Evolutionary conservation across 1,140 invertebrate genomes (phyloP), one percentile per base, ranked within the genome.

Genomic region (Pseudomyrmex pallidus): DNA sequence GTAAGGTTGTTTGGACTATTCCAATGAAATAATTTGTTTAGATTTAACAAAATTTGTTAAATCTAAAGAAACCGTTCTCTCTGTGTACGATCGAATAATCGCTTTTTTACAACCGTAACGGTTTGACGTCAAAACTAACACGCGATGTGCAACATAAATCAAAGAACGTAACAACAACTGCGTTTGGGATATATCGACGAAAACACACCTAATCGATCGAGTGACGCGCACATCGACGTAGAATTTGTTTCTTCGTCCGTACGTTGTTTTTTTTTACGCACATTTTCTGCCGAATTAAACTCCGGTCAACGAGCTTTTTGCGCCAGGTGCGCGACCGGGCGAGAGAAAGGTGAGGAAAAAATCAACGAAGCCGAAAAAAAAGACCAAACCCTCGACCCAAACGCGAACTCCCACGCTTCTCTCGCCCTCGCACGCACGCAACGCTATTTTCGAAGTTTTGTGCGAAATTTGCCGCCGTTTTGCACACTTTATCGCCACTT

Each of bases 401-500:
- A 22, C 57, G 1, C 3, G 15, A 13, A 72, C 9, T 72, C 54
- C 66, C 72, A 48, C 54, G 10, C 15, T 74, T 64, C n/a, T 50
- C 35, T 76, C 72, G 35, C 35, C 74, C 52, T 84, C 85, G 76
- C 44, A 63, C 78, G 74, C 83, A 46, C 78, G 35, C 35, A 35
- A 35, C 20, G 86, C 84, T 90, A 91, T 90, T 90, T 91, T 90
- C 78, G 84, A 84, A 77, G 67, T 85, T 85, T 87, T 77, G 59
- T 70, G 78, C 88, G 84, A 91, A 92, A 90, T 90, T 77, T 73
- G 86, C 84, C 86, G 74, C 82, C 87, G 85, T 83, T 90, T 88
- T 87, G 78, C 77, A 88, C 82, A 85, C 85, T 89, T 89, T 82
- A 85, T 86, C 83, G 90, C 78, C 88, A 91, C 89, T 91, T 91